Evolutionary conservation across 2,888 invertebrate genomes (phyloP).

Genomic region (Cistogaster globosa): DNA sequence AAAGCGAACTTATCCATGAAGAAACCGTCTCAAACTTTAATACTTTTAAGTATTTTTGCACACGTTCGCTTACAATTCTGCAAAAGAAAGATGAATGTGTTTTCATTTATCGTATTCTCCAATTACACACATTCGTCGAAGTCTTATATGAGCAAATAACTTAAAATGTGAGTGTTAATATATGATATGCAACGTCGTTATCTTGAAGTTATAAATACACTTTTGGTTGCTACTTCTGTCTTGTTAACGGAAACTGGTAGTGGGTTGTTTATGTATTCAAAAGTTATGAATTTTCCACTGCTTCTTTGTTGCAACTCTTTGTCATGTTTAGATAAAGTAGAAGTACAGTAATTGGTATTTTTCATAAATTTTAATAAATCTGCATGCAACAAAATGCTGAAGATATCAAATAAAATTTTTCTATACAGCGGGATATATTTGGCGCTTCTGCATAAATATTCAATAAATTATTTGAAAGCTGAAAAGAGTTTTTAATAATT

Average conservation of each 20-base stretch:
- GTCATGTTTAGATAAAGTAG: background rate
- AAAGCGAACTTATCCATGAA: background rate
- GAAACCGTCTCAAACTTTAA: background rate
- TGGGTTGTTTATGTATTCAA: background rate
- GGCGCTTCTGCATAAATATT: too few relatives aligned
- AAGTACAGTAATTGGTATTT: conserved; percentile 30
- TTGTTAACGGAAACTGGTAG: background rate
- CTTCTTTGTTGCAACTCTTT: background rate
- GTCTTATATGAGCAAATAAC: background rate
- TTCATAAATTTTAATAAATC: background rate
- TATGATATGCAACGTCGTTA: conserved; percentile 9
- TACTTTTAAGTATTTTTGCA: background rate
- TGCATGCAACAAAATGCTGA: background rate
- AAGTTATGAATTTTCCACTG: background rate
- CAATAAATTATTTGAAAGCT: too few relatives aligned
- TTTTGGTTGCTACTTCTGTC: conserved; percentile 4
- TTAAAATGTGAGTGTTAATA: background rate
- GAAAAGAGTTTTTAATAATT: too few relatives aligned
- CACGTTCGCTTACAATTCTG: background rate
- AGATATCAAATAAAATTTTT: background rate
- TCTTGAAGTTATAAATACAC: conserved; percentile 23
- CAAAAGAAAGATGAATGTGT: conserved; percentile 10
- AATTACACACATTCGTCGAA: conserved; percentile 1
- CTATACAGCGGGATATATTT: background rate
- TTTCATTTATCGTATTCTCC: conserved; percentile 5